Conservation (phyloP, 2,888 invertebrate genomes). For the Mechanitis mazaeus region DNA sequence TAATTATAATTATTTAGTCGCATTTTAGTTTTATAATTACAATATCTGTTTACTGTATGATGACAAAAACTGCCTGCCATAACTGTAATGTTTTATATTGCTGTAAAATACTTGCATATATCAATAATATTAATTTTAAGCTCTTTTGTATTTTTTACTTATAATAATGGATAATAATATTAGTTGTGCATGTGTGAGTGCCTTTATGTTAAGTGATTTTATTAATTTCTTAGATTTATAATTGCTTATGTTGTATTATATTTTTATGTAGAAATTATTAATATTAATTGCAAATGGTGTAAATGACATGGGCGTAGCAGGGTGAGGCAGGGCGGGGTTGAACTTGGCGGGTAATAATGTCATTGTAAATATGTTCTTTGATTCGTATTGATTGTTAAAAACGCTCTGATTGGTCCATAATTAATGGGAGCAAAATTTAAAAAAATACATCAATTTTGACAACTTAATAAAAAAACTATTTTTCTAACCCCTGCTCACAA, state of each 20-base stretch:
- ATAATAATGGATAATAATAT: too few species aligned
- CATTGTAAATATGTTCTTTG: constrained; percentile 2
- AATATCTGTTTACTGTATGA: too few species aligned
- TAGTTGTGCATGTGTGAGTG: background rate
- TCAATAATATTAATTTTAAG: too few species aligned
- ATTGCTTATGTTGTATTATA: background rate
- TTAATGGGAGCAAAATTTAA: too few species aligned
- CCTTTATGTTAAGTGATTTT: background rate
- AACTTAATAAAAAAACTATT: too few species aligned
- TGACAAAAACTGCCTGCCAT: constrained; percentile 2
- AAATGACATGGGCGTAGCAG: constrained; percentile 2
- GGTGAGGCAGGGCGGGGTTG: constrained; percentile 6
- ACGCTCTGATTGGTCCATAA: background rate
- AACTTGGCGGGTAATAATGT: background rate
- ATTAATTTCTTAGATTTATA: background rate
- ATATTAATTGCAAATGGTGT: constrained; percentile 2
- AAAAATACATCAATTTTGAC: too few species aligned
- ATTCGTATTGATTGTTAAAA: background rate
- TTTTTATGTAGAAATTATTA: background rate
- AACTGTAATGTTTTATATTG: background rate
- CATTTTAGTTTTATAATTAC: constrained; percentile 2
- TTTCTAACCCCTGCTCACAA: background rate
- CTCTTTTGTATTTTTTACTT: too few species aligned
- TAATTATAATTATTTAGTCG: background rate
- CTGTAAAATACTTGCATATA: background rate